Evolutionary conservation across 2,113 vertebrate genomes (phyloP).

Genomic region (Arothron firmamentum): DNA sequence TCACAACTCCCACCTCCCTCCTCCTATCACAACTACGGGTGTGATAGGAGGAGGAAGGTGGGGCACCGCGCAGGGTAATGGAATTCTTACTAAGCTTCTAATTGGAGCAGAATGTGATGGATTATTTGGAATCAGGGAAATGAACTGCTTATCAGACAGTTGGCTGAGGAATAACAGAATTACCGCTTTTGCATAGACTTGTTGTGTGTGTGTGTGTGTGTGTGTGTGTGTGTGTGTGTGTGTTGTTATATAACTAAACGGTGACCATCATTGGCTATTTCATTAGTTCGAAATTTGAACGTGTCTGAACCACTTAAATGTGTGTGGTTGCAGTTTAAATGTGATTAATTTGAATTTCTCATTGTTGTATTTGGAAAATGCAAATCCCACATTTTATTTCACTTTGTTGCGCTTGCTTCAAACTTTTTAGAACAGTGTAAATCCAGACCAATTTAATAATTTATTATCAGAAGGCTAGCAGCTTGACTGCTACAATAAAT

Average conservation of each 20-base stretch:
- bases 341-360: neutral
- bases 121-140: conserved; percentile 52
- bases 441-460: conserved; percentile 27
- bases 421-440: conserved; percentile 19
- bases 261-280: conserved; percentile 36
- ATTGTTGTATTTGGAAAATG: neutral
- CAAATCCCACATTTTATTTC: neutral
- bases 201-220: conserved; percentile 23
- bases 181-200: conserved; percentile 22
- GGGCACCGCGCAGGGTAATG: conserved; percentile 31
- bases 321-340: conserved; percentile 21
- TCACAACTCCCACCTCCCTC: no score
- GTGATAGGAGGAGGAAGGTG: conserved; percentile 11
- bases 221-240: conserved; percentile 21
- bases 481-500: conserved; percentile 40
- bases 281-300: conserved; percentile 35
- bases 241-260: conserved; percentile 32
- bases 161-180: conserved; percentile 33
- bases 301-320: conserved; percentile 41
- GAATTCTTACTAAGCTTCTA: conserved; percentile 37
- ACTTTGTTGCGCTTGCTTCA: neutral
- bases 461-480: conserved; percentile 15
- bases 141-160: conserved; percentile 36
- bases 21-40: no score
- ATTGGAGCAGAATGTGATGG: conserved; percentile 47